Evolutionary conservation across 2,797 vertebrate species (phyloP).

Genomic region (Simalia tracyae): DNA sequence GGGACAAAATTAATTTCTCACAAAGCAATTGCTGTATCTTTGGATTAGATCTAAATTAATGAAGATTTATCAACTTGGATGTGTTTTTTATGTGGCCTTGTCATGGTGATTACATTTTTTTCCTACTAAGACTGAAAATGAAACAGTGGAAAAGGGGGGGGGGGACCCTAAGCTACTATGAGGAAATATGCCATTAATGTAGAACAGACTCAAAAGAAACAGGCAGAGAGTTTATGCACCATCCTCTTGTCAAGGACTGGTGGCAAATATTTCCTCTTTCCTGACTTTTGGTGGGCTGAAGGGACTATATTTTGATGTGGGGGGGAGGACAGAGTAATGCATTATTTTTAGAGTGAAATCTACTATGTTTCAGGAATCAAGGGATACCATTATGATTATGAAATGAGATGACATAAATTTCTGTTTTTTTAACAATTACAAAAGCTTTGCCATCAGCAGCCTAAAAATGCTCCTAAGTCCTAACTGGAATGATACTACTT

Average conservation of each 20-base stretch:
- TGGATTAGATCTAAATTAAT: slow-evolving; percentile 57
- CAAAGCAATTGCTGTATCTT: slow-evolving; percentile 33
- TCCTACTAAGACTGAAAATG: slow-evolving; percentile 9
- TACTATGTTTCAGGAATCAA: background rate
- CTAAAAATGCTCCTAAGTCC: background rate
- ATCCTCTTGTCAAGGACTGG: background rate
- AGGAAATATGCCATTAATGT: slow-evolving; percentile 13
- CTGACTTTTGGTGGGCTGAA: background rate
- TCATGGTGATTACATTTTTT: slow-evolving; percentile 38
- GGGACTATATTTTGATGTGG: background rate
- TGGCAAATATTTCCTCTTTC: background rate
- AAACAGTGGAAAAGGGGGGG: slow-evolving; percentile 9
- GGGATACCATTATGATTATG: background rate
- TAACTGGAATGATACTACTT: background rate
- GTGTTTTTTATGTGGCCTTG: slow-evolving; percentile 37
- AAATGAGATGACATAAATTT: background rate
- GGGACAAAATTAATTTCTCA: slow-evolving; percentile 50
- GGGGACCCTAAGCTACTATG: background rate
- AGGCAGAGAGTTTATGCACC: background rate
- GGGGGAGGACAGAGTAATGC: background rate
- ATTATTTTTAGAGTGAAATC: background rate
- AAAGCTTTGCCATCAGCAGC: background rate
- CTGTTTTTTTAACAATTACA: background rate
- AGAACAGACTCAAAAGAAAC: background rate
- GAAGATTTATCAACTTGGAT: slow-evolving; percentile 48